These are phyloP conservation scores for Liasis olivaceus DNA, from an alignment of 2,797 vertebrate species.

Conservation along the genomic window DNA sequence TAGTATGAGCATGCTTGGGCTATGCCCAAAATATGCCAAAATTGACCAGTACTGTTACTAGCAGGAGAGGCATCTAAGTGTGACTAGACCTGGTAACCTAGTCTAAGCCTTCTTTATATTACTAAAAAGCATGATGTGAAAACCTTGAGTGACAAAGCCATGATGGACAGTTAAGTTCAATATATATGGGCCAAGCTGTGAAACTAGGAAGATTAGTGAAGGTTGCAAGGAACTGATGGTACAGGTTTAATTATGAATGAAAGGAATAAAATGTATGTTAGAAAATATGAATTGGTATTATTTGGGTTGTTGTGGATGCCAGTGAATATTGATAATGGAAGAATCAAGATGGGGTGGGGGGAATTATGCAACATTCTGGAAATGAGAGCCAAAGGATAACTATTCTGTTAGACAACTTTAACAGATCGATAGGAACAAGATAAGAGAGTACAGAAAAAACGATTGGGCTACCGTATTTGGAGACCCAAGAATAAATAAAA, in stretches of 20 bases:
- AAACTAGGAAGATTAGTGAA: not conserved
- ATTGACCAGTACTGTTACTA: not conserved
- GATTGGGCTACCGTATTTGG: not conserved
- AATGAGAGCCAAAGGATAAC: not conserved
- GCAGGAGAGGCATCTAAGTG: not conserved
- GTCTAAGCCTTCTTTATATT: too few species aligned
- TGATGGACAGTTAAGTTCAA: not conserved
- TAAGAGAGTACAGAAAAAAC: not conserved
- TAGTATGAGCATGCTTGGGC: not conserved
- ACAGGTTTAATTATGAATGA: not conserved
- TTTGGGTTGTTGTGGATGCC: not conserved
- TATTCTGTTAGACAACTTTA: not conserved
- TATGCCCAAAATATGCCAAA: not conserved
- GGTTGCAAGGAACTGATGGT: not conserved
- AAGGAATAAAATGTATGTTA: not conserved
- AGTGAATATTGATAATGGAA: not conserved
- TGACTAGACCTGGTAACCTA: not conserved
- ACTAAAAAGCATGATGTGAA: too few species aligned
- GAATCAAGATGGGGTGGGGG: not conserved
- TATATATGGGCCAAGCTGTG: not conserved
- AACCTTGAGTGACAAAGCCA: not conserved
- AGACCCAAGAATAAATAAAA: not conserved
- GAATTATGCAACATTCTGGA: not conserved
- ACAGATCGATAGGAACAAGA: not conserved
- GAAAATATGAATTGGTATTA: not conserved